Evolutionary conservation across 2,888 invertebrate genomes (phyloP).

Genomic region (Ichneumon xanthorius): DNA sequence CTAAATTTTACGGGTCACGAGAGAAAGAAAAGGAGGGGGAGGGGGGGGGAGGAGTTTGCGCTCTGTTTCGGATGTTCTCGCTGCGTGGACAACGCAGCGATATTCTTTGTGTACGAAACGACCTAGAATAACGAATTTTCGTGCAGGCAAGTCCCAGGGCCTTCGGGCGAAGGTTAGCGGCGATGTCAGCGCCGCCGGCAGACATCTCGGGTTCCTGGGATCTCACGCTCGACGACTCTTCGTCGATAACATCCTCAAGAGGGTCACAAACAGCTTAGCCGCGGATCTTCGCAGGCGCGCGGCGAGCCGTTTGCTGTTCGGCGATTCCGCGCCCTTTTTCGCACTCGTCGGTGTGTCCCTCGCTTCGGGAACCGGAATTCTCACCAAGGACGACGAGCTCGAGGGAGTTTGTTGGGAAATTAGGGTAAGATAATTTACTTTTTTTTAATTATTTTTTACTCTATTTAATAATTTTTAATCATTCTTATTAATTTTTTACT

Average conservation of each 20-base stretch:
- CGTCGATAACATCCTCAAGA: conserved; percentile 89
- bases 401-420: conserved; percentile 93
- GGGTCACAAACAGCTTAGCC: conserved; percentile 89
- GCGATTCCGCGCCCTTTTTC: conserved; percentile 91
- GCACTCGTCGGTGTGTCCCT: conserved; percentile 91
- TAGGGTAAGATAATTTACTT: conserved; percentile 85
- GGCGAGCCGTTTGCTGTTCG: conserved; percentile 88
- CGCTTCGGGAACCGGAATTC: conserved; percentile 90
- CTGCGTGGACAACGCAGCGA: neutral
- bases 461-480: neutral
- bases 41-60: neutral
- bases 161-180: conserved; percentile 77
- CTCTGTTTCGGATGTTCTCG: neutral
- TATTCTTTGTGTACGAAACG: neutral
- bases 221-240: conserved; percentile 89
- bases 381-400: conserved; percentile 91
- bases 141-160: conserved; percentile 82
- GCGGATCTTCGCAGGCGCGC: conserved; percentile 88
- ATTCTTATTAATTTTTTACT: neutral
- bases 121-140: neutral
- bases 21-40: neutral
- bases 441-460: no score
- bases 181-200: conserved; percentile 75
- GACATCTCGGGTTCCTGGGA: conserved; percentile 83
- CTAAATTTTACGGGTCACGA: neutral